Evolutionary conservation across 2,888 invertebrate species (phyloP), one percentile per base, ranked within the genome.

Genomic region (Pachliopta kotzebuea): DNA sequence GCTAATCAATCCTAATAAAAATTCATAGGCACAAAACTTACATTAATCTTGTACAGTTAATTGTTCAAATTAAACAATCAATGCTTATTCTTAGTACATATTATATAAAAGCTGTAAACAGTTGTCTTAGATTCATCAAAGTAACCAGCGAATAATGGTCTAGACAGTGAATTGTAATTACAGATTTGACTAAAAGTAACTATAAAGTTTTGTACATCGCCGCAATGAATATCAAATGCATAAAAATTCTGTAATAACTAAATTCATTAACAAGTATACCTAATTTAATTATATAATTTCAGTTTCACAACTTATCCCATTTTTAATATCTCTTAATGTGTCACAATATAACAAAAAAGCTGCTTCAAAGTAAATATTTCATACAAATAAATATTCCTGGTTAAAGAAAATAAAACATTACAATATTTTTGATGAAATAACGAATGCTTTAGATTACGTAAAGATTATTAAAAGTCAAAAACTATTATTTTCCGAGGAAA

Each of bases 1-100:
- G 50, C 31, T 53, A 61, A 65, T 23, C 17, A 53, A 57, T 56
- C 23, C 53, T 45, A 42, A 59, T 61, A 45, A 53, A 63, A 21
- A 50, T 49, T 31, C 24, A 23, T 24, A 37, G 18, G 20, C 31
- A 7, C 14, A 31, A 14, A 53, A 53, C 42, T 45, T 60, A 23
- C 45, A 60, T 45, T 6, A 45, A 24, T 54, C 26, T 45, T 37
- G 24, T 26, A 26, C 7, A 18, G 23, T 53, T 37, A 17, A 49
- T 37, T 37, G 37, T 53, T 60, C 14, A 20, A 60, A 24, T 42
- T 37, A 42, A 8, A 24, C n/a, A 24, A 11, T 42, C 21, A 37
- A 17, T 70, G 11, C 14, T 14, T 11, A 3, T 37, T 14, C 31
- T 1, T 31, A 7, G 8, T 11, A 11, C 11, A 8, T 9, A 31